Evolutionary conservation across 2,888 invertebrate species (phyloP).

Genomic region (Cotesia congregata): DNA sequence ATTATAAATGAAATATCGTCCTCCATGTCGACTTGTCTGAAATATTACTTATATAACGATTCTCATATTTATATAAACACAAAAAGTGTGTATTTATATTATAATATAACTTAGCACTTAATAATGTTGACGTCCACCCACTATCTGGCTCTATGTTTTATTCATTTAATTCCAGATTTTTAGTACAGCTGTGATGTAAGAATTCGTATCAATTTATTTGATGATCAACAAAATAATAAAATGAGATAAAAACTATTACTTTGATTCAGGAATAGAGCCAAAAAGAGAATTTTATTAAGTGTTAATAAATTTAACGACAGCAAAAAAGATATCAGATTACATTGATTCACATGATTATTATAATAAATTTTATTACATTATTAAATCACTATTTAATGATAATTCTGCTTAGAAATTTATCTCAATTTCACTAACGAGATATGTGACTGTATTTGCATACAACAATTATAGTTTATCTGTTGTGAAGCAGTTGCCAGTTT

Average conservation of each 20-base stretch:
- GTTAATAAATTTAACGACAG: background rate
- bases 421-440: conserved; percentile 2
- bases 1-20: too few species aligned
- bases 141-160: conserved; percentile 36
- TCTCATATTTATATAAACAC: background rate
- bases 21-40: too few species aligned
- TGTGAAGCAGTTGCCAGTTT: background rate
- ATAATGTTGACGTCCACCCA: conserved; percentile 17
- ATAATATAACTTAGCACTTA: conserved; percentile 7
- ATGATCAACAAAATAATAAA: too few species aligned
- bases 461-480: background rate
- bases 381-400: background rate
- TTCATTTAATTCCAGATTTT: conserved; percentile 16
- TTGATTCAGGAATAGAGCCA: too few species aligned
- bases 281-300: too few species aligned
- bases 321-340: background rate
- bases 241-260: too few species aligned
- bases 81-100: background rate
- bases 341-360: background rate
- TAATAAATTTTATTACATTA: conserved; percentile 10
- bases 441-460: conserved; percentile 16
- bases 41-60: too few species aligned
- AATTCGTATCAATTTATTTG: background rate
- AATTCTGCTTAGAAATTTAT: background rate
- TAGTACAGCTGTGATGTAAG: background rate